These are phyloP conservation scores for Sitobion miscanthi DNA, from an alignment of 1,140 invertebrate genomes.

Conservation along the genomic window DNA sequence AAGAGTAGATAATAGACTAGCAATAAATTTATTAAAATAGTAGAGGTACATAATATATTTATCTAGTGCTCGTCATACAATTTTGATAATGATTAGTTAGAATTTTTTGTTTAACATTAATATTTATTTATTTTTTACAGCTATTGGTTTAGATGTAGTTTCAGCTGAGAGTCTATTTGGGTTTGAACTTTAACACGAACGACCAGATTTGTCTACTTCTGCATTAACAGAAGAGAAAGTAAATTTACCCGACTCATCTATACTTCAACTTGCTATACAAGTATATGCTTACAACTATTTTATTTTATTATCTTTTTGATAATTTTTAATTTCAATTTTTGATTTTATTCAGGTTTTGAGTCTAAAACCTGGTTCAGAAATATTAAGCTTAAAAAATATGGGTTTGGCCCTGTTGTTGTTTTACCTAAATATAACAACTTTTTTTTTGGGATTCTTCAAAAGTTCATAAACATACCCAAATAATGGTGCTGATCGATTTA, in stretches of 20 bases:
- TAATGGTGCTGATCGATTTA: slow-evolving; percentile 80
- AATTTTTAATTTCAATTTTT: slow-evolving; percentile 22
- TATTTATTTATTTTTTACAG: slow-evolving; percentile 65
- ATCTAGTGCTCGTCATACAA: neutral
- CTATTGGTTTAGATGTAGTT: slow-evolving; percentile 87
- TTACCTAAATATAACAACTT: slow-evolving; percentile 98
- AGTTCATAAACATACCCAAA: slow-evolving; percentile 83
- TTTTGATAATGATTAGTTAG: neutral
- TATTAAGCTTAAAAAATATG: slow-evolving; percentile 63
- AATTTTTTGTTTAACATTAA: neutral
- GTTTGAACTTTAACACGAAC: slow-evolving; percentile 69
- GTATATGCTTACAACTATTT: neutral
- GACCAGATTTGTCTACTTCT: slow-evolving; percentile 63
- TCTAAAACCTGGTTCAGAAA: slow-evolving; percentile 62
- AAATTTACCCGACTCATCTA: slow-evolving; percentile 77
- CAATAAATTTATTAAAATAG: neutral
- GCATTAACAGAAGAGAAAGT: slow-evolving; percentile 71
- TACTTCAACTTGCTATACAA: slow-evolving; percentile 69
- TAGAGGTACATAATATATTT: neutral
- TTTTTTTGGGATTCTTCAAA: slow-evolving; percentile 77
- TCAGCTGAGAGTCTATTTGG: slow-evolving; percentile 86
- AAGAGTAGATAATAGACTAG: too few species aligned
- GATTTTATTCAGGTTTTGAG: slow-evolving; percentile 58
- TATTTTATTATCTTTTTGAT: neutral
- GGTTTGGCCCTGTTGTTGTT: slow-evolving; percentile 70